Evolutionary conservation across 2,797 vertebrate species (phyloP), one percentile per base, ranked within the genome.

Genomic region (Sylvilagus floridanus): DNA sequence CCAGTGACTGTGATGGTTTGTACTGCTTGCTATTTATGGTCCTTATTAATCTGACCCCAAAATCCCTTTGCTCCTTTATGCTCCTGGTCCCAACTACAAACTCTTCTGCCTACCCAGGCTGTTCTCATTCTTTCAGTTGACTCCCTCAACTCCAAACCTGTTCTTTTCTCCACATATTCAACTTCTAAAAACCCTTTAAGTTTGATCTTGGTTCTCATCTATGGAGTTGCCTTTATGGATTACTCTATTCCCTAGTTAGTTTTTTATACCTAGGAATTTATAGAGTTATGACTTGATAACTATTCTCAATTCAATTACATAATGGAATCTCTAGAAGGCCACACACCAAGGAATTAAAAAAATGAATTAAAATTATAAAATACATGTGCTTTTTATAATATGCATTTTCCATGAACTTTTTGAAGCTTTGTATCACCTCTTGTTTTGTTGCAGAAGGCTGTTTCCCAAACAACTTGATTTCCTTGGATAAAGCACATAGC

Each of bases 381-480:
- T 57, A 19, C 5, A 57, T 57, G 54, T 57, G 16, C 2, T 16
- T 57, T 57, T 57, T 21, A 57, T 57, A 57, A 57, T 21, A 57
- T 57, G 54, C 13, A 16, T 57, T 57, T 57, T 57, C 54, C 54
- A 57, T 57, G 19, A 5, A 16, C 4, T 57, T 57, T 57, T 57
- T 57, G 54, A 57, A 57, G 54, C 63, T 88, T 30, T 78, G 2
- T 72, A 66, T n/a, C 30, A 72, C 68, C 50, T 95, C 17, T 69
- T 66, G 84, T 76, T 95, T 71, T 93, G 28, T 88, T 85, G 76
- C 28, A 78, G 42, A 86, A 96, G 83, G 21, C 79, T 94, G 26
- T 86, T 79, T 82, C 32, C 60, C 37, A 7, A 88, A 63, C n/a
- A 68, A 88, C 19, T 57, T 57, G 54, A 57, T 79, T 93, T 90